These are phyloP conservation scores for Lutjanus argentimaculatus DNA, from an alignment of 2,797 vertebrate species.

Conservation along the genomic window DNA sequence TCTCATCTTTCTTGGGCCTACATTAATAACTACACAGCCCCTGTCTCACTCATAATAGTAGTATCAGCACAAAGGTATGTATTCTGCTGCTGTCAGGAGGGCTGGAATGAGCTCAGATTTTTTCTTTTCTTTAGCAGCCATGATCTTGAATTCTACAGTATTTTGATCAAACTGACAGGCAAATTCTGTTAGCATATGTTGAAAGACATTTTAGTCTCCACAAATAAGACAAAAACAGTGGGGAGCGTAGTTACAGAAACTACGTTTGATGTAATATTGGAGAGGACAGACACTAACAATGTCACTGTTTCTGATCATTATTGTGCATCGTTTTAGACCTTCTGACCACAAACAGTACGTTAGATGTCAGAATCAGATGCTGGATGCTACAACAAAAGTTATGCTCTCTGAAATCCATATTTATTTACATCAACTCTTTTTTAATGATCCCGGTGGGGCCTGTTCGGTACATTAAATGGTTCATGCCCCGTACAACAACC, in stretches of 20 bases:
- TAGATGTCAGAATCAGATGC: not conserved
- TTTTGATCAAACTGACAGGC: slow-evolving; percentile 51
- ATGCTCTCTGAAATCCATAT: not conserved
- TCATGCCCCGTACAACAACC: not conserved
- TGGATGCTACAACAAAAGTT: not conserved
- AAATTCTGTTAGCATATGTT: slow-evolving; percentile 27
- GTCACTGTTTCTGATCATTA: not conserved
- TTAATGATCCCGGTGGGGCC: not conserved
- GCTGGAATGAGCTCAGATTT: slow-evolving; percentile 16
- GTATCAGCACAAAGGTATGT: slow-evolving; percentile 51
- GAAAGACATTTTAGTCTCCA: slow-evolving; percentile 20
- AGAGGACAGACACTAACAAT: slow-evolving; percentile 1
- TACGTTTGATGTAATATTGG: slow-evolving; percentile 5
- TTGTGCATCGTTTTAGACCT: not conserved
- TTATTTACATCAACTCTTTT: not conserved
- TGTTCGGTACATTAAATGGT: not conserved
- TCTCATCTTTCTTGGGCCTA: slow-evolving; percentile 63
- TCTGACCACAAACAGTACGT: not conserved
- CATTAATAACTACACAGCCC: slow-evolving; percentile 72
- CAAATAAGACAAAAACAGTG: not conserved
- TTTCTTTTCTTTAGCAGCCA: slow-evolving; percentile 15
- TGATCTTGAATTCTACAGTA: slow-evolving; percentile 23
- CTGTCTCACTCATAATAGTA: slow-evolving; percentile 52
- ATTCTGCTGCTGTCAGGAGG: slow-evolving; percentile 51
- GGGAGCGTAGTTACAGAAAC: not conserved